phyloP scores from a whole-genome alignment of 2,888 invertebrate genomes.

The Phengaris arion region DNA sequence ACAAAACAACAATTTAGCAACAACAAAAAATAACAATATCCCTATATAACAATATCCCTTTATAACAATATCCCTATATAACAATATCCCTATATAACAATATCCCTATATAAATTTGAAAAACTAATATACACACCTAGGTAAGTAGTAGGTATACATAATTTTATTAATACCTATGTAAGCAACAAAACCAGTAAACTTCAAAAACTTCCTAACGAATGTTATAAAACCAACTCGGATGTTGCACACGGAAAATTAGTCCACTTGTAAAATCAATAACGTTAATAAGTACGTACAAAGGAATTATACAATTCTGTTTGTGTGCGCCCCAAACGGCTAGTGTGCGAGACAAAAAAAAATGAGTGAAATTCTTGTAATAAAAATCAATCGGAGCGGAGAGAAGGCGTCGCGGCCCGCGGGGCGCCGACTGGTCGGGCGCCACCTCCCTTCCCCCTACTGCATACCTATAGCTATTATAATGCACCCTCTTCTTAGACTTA shows the following conservation, averaged over 20 bases:
- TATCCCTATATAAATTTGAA: no score
- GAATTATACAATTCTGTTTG: constrained; percentile 74
- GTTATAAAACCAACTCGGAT: constrained; percentile 18
- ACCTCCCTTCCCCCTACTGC: constrained; percentile 49
- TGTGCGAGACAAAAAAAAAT: constrained; percentile 73
- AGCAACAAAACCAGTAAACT: neutral
- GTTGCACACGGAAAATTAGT: constrained; percentile 26
- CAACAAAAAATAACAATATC: no score
- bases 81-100: no score
- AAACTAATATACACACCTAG: no score
- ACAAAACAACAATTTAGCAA: no score
- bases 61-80: no score
- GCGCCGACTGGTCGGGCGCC: constrained; percentile 71
- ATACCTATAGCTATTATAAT: constrained; percentile 57
- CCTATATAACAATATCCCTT: no score
- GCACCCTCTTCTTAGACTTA: constrained; percentile 55
- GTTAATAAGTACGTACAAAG: constrained; percentile 78
- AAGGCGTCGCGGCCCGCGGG: constrained; percentile 75
- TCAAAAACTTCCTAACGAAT: neutral
- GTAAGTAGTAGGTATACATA: neutral
- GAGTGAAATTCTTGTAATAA: constrained; percentile 79
- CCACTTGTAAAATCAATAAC: constrained; percentile 79
- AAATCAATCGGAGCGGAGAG: constrained; percentile 80
- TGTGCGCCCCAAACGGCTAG: constrained; percentile 66
- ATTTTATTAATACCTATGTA: neutral